Conservation (phyloP, 2,888 invertebrate genomes). For the Chrysodeixis includens region DNA sequence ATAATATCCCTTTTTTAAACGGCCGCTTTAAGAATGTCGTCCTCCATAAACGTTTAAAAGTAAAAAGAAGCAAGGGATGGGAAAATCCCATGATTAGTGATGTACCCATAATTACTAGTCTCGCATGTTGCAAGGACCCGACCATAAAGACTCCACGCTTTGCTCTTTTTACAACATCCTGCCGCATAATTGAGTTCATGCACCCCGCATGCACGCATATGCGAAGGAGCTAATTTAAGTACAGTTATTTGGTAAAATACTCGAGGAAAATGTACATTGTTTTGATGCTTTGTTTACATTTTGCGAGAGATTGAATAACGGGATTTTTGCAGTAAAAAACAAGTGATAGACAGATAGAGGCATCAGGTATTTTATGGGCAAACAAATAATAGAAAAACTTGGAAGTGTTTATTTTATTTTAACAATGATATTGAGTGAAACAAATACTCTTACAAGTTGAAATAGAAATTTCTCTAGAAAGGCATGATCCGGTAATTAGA, state of each 20-base stretch:
- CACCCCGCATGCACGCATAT: slow-evolving; percentile 45
- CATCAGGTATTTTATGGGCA: too few relatives aligned
- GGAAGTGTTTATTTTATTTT: not conserved
- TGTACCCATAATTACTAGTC: slow-evolving; percentile 44
- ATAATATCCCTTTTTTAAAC: not conserved
- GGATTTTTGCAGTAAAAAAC: too few relatives aligned
- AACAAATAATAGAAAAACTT: too few relatives aligned
- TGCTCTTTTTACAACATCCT: slow-evolving; percentile 54
- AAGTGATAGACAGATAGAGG: too few relatives aligned
- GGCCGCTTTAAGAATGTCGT: not conserved
- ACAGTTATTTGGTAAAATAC: not conserved
- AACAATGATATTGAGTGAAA: not conserved
- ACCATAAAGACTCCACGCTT: slow-evolving; percentile 35
- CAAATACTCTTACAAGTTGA: not conserved
- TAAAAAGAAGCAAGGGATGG: slow-evolving; percentile 6
- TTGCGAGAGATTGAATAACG: not conserved
- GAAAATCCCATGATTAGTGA: slow-evolving; percentile 31
- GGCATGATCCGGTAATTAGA: not conserved
- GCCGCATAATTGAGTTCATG: slow-evolving; percentile 53
- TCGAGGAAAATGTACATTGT: slow-evolving; percentile 7
- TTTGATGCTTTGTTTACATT: not conserved
- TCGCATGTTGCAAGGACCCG: slow-evolving; percentile 25
- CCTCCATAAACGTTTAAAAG: slow-evolving; percentile 13
- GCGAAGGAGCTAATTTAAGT: slow-evolving; percentile 18
- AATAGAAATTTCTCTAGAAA: not conserved